Conservation (phyloP, 2,888 invertebrate genomes). For the Xylota segnis region DNA sequence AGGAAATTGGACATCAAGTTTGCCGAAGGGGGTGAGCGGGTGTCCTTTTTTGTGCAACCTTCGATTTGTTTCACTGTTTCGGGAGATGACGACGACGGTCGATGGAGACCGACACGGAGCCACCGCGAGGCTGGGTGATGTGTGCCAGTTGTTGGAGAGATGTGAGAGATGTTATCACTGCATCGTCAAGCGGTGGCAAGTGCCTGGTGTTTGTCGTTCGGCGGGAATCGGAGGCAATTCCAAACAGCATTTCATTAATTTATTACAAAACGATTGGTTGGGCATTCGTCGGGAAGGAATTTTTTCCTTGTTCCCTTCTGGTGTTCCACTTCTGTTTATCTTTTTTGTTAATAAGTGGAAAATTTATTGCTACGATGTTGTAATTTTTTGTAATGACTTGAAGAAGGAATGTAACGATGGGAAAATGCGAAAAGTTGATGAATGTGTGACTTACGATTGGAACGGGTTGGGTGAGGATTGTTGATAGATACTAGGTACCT, state of each 20-base stretch:
- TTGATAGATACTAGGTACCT: too few relatives aligned
- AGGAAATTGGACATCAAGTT: conserved; percentile 67
- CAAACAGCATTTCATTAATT: conserved; percentile 68
- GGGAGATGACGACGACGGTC: conserved; percentile 3
- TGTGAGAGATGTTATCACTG: conserved; percentile 67
- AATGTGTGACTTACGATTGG: conserved; percentile 1
- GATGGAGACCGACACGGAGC: neutral
- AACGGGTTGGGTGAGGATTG: conserved; percentile 36
- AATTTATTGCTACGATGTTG: conserved; percentile 73
- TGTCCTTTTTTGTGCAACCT: conserved; percentile 9
- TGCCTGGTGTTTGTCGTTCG: conserved; percentile 23
- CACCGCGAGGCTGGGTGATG: conserved; percentile 43
- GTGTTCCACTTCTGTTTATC: conserved; percentile 50
- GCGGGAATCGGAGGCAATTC: conserved; percentile 21
- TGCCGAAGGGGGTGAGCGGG: neutral
- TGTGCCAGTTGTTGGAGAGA: conserved; percentile 62
- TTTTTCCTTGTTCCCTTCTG: conserved; percentile 45
- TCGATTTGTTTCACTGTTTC: conserved; percentile 20
- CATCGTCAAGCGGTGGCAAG: conserved; percentile 39
- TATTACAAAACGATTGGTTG: conserved; percentile 73
- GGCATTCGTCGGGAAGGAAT: conserved; percentile 44
- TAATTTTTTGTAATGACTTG: conserved; percentile 56
- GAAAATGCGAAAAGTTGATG: conserved; percentile 54
- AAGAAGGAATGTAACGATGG: conserved; percentile 54
- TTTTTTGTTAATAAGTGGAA: conserved; percentile 70